These are phyloP conservation scores for Clanis bilineata DNA, from an alignment of 2,888 invertebrate species.

Conservation along the genomic window DNA sequence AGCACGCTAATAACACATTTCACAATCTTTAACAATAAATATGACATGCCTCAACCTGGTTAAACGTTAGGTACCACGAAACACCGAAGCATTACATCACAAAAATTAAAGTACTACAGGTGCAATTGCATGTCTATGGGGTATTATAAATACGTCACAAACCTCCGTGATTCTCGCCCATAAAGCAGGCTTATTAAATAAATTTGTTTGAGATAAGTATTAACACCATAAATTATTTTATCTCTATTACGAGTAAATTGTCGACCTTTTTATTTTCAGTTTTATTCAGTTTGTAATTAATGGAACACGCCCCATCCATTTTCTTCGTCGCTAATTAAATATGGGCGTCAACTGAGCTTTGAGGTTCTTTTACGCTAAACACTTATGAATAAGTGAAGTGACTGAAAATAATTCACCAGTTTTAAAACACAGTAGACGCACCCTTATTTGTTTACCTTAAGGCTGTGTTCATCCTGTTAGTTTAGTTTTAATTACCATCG, in stretches of 20 bases:
- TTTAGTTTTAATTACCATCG: constrained; percentile 26
- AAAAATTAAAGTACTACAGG: constrained; percentile 36
- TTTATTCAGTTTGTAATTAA: not conserved
- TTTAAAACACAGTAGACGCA: not conserved
- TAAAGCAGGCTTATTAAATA: constrained; percentile 35
- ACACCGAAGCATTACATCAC: constrained; percentile 56
- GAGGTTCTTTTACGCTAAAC: not conserved
- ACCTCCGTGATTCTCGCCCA: constrained; percentile 34
- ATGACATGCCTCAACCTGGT: constrained; percentile 42
- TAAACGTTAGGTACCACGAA: constrained; percentile 39
- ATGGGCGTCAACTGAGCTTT: not conserved
- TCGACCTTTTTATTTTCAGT: not conserved
- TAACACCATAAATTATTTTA: constrained; percentile 28
- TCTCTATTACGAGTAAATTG: constrained; percentile 17
- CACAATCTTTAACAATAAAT: constrained; percentile 49
- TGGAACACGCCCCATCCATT: not conserved
- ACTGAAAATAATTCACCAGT: not conserved
- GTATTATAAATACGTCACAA: constrained; percentile 39
- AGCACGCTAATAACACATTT: constrained; percentile 47
- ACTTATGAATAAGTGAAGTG: not conserved
- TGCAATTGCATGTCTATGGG: constrained; percentile 56
- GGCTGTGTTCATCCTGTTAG: constrained; percentile 14
- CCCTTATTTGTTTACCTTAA: not conserved
- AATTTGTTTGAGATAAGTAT: constrained; percentile 28
- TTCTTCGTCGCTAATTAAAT: constrained; percentile 1